Conservation (phyloP, 2,113 vertebrate genomes). For the Narcine bancroftii region DNA sequence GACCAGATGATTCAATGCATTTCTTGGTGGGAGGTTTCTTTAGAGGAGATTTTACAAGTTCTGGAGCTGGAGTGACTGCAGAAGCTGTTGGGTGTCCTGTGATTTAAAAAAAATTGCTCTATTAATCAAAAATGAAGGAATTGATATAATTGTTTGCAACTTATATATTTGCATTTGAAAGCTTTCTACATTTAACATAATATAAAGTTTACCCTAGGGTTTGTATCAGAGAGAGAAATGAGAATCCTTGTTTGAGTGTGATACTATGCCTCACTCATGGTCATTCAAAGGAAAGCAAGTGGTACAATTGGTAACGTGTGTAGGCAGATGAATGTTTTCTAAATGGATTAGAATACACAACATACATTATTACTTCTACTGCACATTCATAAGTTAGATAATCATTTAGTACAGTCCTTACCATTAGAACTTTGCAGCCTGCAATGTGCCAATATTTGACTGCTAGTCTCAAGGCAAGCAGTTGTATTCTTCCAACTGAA, state of each 20-base stretch:
- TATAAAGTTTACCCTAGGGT: background rate
- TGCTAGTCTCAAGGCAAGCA: constrained; percentile 9
- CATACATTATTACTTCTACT: constrained; percentile 22
- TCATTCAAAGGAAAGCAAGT: background rate
- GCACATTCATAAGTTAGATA: constrained; percentile 18
- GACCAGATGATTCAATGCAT: background rate
- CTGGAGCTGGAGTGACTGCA: constrained; percentile 15
- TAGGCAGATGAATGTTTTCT: background rate
- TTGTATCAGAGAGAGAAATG: background rate
- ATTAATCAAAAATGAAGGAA: background rate
- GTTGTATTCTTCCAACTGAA: background rate
- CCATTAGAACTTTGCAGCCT: background rate
- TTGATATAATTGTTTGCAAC: background rate
- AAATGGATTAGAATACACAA: background rate
- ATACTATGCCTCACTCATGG: background rate
- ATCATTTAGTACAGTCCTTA: background rate
- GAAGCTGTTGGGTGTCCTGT: background rate
- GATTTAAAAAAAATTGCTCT: background rate
- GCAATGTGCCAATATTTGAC: background rate
- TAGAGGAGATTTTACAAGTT: constrained; percentile 6
- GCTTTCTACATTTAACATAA: background rate
- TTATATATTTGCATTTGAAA: background rate
- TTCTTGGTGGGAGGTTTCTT: constrained; percentile 6
- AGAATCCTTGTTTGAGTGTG: background rate
- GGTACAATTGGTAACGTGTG: background rate